These are phyloP conservation scores for Loripinus fragilis DNA, from an alignment of 2,888 invertebrate genomes.

Conservation along the genomic window DNA sequence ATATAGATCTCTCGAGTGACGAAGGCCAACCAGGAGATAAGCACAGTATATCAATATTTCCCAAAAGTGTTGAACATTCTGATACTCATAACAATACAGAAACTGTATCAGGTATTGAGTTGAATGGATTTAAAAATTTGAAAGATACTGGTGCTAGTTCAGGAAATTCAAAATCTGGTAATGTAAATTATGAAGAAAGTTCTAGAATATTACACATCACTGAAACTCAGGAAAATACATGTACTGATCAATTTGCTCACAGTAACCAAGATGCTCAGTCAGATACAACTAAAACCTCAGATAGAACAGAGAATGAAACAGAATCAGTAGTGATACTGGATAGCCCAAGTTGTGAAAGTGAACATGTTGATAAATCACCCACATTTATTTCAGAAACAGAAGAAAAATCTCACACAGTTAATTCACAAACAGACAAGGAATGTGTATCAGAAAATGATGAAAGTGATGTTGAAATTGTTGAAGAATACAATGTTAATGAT, in stretches of 20 bases:
- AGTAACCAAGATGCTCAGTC: background rate
- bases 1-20: too few relatives aligned
- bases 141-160: background rate
- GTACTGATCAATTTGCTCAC: too few relatives aligned
- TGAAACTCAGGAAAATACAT: too few relatives aligned
- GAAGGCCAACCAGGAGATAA: too few relatives aligned
- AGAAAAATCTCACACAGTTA: background rate
- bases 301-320: background rate
- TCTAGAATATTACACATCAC: too few relatives aligned
- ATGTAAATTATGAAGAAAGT: too few relatives aligned
- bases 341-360: background rate
- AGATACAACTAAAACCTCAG: background rate
- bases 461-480: slow-evolving; percentile 6
- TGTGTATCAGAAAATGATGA: background rate
- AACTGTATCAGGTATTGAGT: background rate
- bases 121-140: background rate
- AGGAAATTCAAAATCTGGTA: too few relatives aligned
- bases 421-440: background rate
- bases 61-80: too few relatives aligned
- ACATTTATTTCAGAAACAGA: background rate
- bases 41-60: too few relatives aligned
- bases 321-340: background rate
- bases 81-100: background rate
- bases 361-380: background rate
- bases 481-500: slow-evolving; percentile 27